Evolutionary conservation across 2,888 invertebrate species (phyloP), one percentile per base, ranked within the genome.

Genomic region (Phorcus lineatus): DNA sequence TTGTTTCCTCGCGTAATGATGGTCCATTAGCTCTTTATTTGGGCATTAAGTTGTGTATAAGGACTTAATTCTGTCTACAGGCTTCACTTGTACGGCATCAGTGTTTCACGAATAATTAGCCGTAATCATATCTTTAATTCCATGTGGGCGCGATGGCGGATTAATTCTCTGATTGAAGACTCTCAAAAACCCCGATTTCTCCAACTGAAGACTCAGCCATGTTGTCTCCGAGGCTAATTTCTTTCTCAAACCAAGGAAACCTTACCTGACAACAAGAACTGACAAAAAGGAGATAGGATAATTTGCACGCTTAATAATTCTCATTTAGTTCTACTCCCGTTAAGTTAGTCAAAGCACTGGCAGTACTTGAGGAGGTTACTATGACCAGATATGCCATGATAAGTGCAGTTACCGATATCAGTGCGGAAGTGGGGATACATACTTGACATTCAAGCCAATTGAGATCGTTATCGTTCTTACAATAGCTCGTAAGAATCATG

Each of bases 1-100:
- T 62, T 62, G 62, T 62, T 62, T 62, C 62, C 28, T 62, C 28
- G 62, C 62, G 28, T 62, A 62, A 62, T 62, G 62, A 62, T 62
- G 62, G 62, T 62, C 62, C 62, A 62, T 62, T 62, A 62, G 62
- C 62, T 62, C 62, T 62, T 62, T 62, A 62, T 62, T 62, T 62
- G 62, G 62, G 62, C 62, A 62, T 62, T 62, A 62, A 62, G 62
- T 62, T 62, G 62, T 62, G 62, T 24, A 62, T 62, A 62, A 62
- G 62, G 62, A 62, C 62, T 62, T 62, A 62, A 62, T 62, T 62
- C 62, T 62, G 62, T 62, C 62, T 62, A 62, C 62, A 28, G 62
- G 62, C 62, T 7, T 62, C 62, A 62, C 62, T 62, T 62, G 28
- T 62, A 62, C 28, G 62, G 62, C 62, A 62, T 62, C 62, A 62